These are phyloP conservation scores for Urosaurus nigricauda DNA, from an alignment of 2,797 vertebrate genomes.

Conservation along the genomic window DNA sequence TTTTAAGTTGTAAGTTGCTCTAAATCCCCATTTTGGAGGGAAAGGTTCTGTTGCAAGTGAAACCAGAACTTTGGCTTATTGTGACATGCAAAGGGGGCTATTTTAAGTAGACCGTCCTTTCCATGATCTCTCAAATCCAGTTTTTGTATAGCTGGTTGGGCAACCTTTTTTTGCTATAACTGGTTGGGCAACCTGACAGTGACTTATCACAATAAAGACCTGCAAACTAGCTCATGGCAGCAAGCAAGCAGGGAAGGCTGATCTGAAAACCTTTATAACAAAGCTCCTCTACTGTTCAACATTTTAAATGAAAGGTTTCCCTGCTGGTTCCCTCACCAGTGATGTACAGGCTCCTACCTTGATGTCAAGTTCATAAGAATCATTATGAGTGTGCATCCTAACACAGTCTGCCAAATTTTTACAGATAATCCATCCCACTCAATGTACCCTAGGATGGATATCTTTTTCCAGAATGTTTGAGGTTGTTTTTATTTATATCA, in stretches of 20 bases:
- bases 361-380: background rate
- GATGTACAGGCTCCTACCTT: no score
- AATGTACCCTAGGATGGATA: background rate
- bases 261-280: background rate
- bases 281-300: background rate
- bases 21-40: no score
- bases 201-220: background rate
- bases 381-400: no score
- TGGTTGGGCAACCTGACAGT: background rate
- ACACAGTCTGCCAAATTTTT: background rate
- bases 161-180: background rate
- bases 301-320: background rate
- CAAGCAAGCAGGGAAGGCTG: background rate
- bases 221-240: background rate
- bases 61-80: background rate
- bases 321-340: background rate
- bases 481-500: background rate
- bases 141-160: background rate
- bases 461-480: constrained; percentile 22
- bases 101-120: background rate
- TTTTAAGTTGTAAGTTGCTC: no score
- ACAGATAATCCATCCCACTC: background rate
- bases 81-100: no score
- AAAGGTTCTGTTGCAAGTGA: background rate
- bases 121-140: background rate